These are phyloP conservation scores for Nasonia oneida DNA, from an alignment of 2,888 invertebrate genomes.

Conservation along the genomic window DNA sequence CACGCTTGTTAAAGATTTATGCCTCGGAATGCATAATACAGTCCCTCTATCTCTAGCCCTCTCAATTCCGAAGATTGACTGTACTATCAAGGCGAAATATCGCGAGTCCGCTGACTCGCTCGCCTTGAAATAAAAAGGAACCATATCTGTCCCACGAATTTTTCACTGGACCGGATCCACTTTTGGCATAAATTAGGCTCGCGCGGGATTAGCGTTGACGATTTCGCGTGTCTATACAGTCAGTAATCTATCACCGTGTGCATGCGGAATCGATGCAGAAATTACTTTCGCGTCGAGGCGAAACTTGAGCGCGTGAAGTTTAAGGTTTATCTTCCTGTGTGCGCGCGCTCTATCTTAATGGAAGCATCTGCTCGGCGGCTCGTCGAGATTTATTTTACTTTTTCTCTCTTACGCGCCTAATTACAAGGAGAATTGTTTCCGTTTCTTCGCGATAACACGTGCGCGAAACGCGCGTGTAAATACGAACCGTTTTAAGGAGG, in stretches of 20 bases:
- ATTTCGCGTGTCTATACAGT: not conserved
- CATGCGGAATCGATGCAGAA: constrained; percentile 15
- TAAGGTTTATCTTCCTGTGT: not conserved
- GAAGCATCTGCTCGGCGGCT: constrained; percentile 26
- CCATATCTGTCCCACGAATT: not conserved
- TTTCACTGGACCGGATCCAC: not conserved
- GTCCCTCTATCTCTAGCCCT: not conserved
- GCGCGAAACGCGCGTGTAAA: no score
- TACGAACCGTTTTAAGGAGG: no score
- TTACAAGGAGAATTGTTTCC: no score
- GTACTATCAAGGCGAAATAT: constrained; percentile 37
- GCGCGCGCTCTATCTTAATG: constrained; percentile 26
- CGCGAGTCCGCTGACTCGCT: not conserved
- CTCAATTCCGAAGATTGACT: constrained; percentile 26
- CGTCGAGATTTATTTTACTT: constrained; percentile 33
- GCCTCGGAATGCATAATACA: constrained; percentile 37
- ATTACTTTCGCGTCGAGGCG: constrained; percentile 30
- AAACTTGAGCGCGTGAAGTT: constrained; percentile 14
- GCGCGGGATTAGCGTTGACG: not conserved
- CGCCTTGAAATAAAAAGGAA: not conserved
- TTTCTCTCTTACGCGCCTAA: not conserved
- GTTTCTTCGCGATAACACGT: no score
- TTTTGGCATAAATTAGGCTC: not conserved
- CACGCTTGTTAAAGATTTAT: constrained; percentile 43
- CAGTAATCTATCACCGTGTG: not conserved